Conservation (phyloP, 2,797 vertebrate species). For the Falco naumanni region DNA sequence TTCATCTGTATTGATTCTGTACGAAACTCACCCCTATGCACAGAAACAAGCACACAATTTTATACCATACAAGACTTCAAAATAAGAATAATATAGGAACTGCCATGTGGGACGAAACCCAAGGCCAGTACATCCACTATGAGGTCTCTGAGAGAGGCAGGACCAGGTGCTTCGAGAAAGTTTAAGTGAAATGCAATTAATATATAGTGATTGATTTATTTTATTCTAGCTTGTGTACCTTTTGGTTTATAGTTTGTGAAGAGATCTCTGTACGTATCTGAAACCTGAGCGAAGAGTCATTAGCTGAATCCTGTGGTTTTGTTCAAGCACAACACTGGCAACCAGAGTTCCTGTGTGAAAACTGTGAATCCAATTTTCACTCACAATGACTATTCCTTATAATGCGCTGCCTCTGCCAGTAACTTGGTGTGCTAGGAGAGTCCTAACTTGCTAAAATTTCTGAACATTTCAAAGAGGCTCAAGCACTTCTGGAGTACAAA, state of each 20-base stretch:
- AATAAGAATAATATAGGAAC: not conserved
- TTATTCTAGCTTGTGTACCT: not conserved
- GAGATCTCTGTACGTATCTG: not conserved
- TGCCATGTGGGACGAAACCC: not conserved
- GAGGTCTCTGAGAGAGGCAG: not conserved
- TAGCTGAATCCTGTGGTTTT: not conserved
- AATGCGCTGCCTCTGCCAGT: not conserved
- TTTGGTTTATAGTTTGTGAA: not conserved
- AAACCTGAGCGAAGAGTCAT: not conserved
- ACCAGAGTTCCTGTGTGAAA: not conserved
- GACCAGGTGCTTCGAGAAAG: not conserved
- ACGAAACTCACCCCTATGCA: not conserved
- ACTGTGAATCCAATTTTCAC: not conserved
- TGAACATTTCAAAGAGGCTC: not conserved
- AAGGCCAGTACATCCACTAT: accelerated
- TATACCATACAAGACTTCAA: not conserved
- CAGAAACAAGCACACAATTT: not conserved
- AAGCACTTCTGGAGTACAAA: not conserved
- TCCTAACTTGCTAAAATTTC: not conserved
- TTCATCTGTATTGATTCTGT: not conserved
- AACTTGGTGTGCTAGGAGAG: not conserved
- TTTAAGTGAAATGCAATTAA: not conserved
- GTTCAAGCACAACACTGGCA: not conserved
- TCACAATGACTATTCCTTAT: not conserved
- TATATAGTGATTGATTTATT: not conserved